Conservation (phyloP, 2,113 vertebrate genomes). For the Callipepla squamata region DNA sequence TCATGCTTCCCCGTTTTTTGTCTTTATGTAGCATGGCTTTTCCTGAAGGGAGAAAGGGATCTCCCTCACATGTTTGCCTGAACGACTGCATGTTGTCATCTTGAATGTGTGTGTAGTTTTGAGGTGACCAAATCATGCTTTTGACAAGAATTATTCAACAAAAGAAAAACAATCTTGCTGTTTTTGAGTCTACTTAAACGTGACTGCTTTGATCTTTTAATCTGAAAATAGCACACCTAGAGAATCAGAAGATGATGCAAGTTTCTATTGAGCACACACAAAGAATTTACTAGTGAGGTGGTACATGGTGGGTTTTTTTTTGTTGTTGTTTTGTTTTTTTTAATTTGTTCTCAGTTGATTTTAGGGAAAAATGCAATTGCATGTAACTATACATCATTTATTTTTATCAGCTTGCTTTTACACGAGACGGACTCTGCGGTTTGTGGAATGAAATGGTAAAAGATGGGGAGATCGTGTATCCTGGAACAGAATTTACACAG, state of each 20-base stretch:
- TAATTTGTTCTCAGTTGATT: background rate
- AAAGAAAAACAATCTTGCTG: background rate
- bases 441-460: constrained; percentile 99
- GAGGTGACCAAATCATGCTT: background rate
- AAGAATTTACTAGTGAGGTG: background rate
- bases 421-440: constrained; percentile 93
- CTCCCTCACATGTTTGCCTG: rapidly evolving
- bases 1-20: background rate
- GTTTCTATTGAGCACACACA: background rate
- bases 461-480: constrained; percentile 95
- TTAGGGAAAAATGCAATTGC: background rate
- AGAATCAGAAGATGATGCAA: background rate
- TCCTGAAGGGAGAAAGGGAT: background rate
- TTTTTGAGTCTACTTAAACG: background rate
- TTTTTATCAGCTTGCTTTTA: constrained; percentile 90
- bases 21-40: background rate
- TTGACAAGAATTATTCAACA: background rate
- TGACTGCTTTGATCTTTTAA: background rate
- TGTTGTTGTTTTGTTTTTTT: background rate
- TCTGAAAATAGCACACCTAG: background rate
- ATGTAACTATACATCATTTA: background rate
- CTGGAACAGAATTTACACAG: constrained; percentile 85
- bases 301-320: background rate
- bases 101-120: background rate
- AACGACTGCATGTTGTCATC: background rate